phyloP scores from a whole-genome alignment of 2,888 invertebrate species.

The Himalopsyche tibetana region DNA sequence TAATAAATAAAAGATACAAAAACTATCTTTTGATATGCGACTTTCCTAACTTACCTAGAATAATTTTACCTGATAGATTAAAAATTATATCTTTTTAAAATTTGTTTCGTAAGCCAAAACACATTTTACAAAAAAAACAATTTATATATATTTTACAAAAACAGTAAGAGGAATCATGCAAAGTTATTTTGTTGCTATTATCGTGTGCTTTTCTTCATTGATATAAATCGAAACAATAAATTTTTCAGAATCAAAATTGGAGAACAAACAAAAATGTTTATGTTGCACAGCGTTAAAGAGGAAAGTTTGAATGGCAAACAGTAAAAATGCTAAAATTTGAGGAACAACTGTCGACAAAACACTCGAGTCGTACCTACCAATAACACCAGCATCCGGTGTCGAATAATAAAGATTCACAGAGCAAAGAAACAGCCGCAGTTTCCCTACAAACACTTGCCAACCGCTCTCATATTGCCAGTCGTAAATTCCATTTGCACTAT shows the following conservation, averaged over 20 bases:
- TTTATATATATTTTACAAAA: too few species aligned
- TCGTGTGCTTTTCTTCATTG: neutral
- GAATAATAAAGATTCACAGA: conserved; percentile 50
- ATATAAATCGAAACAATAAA: neutral
- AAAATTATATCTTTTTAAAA: too few species aligned
- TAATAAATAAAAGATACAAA: too few species aligned
- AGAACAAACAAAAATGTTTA: conserved; percentile 37
- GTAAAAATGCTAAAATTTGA: conserved; percentile 34
- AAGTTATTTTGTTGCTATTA: too few species aligned
- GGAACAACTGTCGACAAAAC: conserved; percentile 32
- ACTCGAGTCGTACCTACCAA: conserved; percentile 36
- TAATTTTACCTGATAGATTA: too few species aligned
- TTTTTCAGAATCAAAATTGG: conserved; percentile 1
- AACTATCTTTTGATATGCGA: too few species aligned
- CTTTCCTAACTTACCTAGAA: too few species aligned
- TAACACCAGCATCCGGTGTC: conserved; percentile 43
- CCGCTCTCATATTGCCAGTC: conserved; percentile 60
- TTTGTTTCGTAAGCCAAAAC: too few species aligned
- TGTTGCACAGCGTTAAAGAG: conserved; percentile 13
- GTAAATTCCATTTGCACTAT: conserved; percentile 58
- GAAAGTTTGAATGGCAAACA: conserved; percentile 31
- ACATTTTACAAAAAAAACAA: too few species aligned
- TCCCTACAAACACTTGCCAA: conserved; percentile 48
- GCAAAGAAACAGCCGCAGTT: conserved; percentile 55
- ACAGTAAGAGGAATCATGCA: too few species aligned